Base-by-base conservation (phyloP, 2,888 invertebrate species). In the Globia sparganii region DNA sequence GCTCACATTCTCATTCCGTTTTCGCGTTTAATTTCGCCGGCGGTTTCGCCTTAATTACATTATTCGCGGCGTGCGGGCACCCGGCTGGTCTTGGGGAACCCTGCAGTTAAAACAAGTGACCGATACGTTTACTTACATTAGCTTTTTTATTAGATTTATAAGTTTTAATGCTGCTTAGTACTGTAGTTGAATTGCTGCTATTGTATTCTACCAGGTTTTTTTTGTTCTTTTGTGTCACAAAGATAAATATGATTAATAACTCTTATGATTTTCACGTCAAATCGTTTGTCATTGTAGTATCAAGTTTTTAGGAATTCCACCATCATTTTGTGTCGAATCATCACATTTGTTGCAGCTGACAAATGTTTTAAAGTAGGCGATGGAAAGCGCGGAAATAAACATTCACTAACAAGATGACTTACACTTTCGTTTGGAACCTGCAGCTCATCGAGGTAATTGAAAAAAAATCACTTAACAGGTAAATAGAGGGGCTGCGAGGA, bases 1-100 rank as follows among this genome's bases (percentile, higher is more conserved):
- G 95, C 96, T 96, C 96, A 97, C 96, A 97, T 97, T 97, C 97
- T 96, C 97, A 95, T 97, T 97, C 95, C 95, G 96, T 97, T 97
- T 96, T 96, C 96, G 95, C 96, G 96, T 97, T 97, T 97, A 97
- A 97, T 97, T 97, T 96, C 93, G 95, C 94, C 93, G 93, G 96
- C 94, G 97, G 97, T 97, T 96, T 95, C 92, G 94, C 92, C 95
- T 96, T 97, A 97, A 97, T 97, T 97, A 97, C 96, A 94, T 97
- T 97, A 97, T 96, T 95, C 96, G 95, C 93, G 93, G 92, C 90
- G 88, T 90, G 90, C 88, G 87, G 87, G 86, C 88, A 86, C 89
- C 88, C 88, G 90, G 86, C 90, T 90, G 90, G 91, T 91, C 91
- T 89, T 87, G 87, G 89, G 90, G 86, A 90, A 88, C 86, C 90